Base-by-base conservation (phyloP, 2,888 invertebrate genomes). In the Ectropis crepuscularia region DNA sequence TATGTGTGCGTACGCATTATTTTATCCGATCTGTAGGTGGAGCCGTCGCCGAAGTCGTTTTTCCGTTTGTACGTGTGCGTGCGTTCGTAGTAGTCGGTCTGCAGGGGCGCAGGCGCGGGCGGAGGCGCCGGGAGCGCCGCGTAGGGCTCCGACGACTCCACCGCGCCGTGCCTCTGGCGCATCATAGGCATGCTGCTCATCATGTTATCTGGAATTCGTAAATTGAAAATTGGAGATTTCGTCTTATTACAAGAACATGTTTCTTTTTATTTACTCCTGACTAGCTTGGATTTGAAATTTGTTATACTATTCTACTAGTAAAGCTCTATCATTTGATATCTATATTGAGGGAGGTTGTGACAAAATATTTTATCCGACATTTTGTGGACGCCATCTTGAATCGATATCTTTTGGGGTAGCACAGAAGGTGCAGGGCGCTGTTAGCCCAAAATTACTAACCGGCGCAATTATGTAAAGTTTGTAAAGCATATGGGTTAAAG, bases 131-230 rank as follows among this genome's bases (percentile, higher is more conserved):
- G 79, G 77, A 88, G 82, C 63, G 76, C 82, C 63, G 86, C 90
- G 58, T 89, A 92, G 63, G 89, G 81, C 45, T 91, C 91, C 2
- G 88, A 86, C 0, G 92, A 89, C 67, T 92, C 92, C 0, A 88
- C 88, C 0, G 87, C 79, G 65, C 86, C 85, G 69, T 86, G 88
- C 67, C 75, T 83, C 57, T 86, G 85, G 8, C 90, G 87, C 83
- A 91, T 82, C 61, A 89, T 69, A 57, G 86, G 82, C 68, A 89
- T 83, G 73, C 86, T 90, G 62, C 85, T 80, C 75, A 90, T 85
- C 72, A 89, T 78, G 12, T 45, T 55, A 76, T 77, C 92, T 92
- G 87, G 43, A 89, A 87, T 70, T 28, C 41, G 47, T 6, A 6
- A n/a, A 36, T 28, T 10, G 11, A 9, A 8, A 45, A 9, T n/a